Conservation (phyloP, 2,797 vertebrate species). For the Ibycter americanus region DNA sequence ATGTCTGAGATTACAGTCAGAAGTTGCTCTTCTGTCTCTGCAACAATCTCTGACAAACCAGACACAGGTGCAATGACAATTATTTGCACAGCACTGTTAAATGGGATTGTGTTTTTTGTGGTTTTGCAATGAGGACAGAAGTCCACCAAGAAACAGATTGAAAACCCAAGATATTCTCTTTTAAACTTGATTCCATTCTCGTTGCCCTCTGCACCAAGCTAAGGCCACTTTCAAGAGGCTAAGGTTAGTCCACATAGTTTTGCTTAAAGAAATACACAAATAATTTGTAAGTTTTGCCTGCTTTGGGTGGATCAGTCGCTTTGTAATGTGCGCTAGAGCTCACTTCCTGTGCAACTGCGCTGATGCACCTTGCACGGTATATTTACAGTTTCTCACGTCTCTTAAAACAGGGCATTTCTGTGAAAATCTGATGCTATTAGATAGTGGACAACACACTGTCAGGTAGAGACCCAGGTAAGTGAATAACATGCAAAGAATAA, state of each 20-base stretch:
- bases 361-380: not conserved
- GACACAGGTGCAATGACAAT: constrained; percentile 14
- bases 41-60: constrained; percentile 16
- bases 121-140: not conserved
- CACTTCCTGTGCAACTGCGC: not conserved
- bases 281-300: not conserved
- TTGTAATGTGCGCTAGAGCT: not conserved
- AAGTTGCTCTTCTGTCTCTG: not conserved
- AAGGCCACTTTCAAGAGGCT: not conserved
- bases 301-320: not conserved
- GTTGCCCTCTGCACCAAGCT: not conserved
- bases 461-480: not conserved
- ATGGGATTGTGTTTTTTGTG: not conserved
- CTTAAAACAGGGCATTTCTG: not conserved
- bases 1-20: constrained; percentile 18
- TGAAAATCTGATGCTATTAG: constrained; percentile 18
- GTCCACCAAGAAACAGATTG: not conserved
- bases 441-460: not conserved
- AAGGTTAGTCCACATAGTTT: not conserved
- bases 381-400: not conserved
- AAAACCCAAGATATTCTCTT: not conserved
- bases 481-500: constrained; percentile 9
- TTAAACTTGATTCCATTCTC: not conserved
- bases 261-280: not conserved
- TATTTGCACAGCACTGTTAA: not conserved